Evolutionary conservation across 23 tunicate species (phyloP), one percentile per base, ranked within the genome.

Genomic region (Ascidia mentula): DNA sequence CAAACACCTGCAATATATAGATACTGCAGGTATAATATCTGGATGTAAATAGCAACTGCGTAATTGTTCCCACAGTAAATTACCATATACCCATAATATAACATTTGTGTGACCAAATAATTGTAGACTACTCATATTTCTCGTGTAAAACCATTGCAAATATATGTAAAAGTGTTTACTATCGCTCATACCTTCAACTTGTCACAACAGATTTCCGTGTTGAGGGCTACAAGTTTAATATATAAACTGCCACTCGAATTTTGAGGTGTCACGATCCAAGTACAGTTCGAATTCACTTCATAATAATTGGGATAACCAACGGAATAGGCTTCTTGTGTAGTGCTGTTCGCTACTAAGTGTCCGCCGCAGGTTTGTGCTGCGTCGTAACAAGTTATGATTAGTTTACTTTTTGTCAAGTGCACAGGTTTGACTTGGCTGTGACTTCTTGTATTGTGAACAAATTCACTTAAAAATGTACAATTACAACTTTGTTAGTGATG

Each of bases 321-420:
- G 7, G 65, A 53, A 9, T 20, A 53, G 22, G 24, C 24, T 28
- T 53, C 65, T 9, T 53, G 65, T 28, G 7, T 53, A 9, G 65
- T 53, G 65, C 65, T 9, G 22, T 26, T 53, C 24, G 65, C 65
- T 20, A 20, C 24, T 26, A 53, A 53, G 65, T 53, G 4, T 20
- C 65, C 65, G 2, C 65, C 65, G 65, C 65, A 53, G 7, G 65
- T 53, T 53, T 53, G 65, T 53, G 65, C 65, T 53, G 13, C 65
- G 24, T 9, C 22, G 13, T 53, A 5, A 53, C 24, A 28, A 53
- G 22, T 42, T 12, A 53, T 53, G 65, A 9, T 53, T 53, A n/a
- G n/a, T n/a, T n/a, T n/a, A n/a, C n/a, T n/a, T n/a, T n/a, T n/a
- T n/a, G n/a, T n/a, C n/a, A n/a, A n/a, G n/a, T n/a, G n/a, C n/a